Percentiles rank a stretch among this genome's conserved stretches.
Conservation (phyloP, 2,888 invertebrate species). For the Microctonus aethiopoides region DNA sequence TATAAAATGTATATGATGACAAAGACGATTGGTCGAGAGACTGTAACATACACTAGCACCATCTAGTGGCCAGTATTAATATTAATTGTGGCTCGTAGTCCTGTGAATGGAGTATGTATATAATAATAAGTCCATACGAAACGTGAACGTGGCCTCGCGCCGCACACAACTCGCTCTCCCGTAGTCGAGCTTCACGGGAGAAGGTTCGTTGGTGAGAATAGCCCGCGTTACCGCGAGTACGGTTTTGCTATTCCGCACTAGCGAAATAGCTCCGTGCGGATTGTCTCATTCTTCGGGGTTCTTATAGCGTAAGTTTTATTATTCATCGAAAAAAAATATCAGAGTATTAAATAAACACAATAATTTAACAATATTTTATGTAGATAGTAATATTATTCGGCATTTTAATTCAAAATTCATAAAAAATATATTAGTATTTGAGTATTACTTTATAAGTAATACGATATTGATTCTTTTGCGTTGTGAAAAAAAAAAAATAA, state of each 20-base stretch:
- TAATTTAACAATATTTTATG: too few species aligned
- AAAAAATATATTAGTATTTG: too few species aligned
- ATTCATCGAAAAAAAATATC: slow-evolving; percentile 9
- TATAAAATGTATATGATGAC: neutral
- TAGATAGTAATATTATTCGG: too few species aligned
- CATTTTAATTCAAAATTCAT: neutral
- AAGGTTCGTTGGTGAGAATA: slow-evolving; percentile 64
- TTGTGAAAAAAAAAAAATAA: neutral
- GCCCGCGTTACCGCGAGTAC: slow-evolving; percentile 52
- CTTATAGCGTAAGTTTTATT: slow-evolving; percentile 60
- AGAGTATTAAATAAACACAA: too few species aligned
- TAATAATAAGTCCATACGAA: slow-evolving; percentile 23
- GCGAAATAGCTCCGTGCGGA: slow-evolving; percentile 64
- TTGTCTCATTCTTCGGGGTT: slow-evolving; percentile 63
- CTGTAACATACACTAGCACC: neutral
- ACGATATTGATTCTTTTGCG: neutral
- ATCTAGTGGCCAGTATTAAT: slow-evolving; percentile 8
- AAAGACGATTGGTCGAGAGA: slow-evolving; percentile 25
- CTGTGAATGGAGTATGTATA: slow-evolving; percentile 29
- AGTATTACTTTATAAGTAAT: too few species aligned
- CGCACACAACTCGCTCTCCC: slow-evolving; percentile 33
- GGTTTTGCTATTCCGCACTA: slow-evolving; percentile 64
- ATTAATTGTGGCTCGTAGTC: slow-evolving; percentile 18
- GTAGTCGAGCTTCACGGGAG: slow-evolving; percentile 54
- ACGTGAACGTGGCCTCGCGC: slow-evolving; percentile 40